Evolutionary conservation across 2,113 vertebrate species (phyloP).

Genomic region (Tricholaema leucomelas): DNA sequence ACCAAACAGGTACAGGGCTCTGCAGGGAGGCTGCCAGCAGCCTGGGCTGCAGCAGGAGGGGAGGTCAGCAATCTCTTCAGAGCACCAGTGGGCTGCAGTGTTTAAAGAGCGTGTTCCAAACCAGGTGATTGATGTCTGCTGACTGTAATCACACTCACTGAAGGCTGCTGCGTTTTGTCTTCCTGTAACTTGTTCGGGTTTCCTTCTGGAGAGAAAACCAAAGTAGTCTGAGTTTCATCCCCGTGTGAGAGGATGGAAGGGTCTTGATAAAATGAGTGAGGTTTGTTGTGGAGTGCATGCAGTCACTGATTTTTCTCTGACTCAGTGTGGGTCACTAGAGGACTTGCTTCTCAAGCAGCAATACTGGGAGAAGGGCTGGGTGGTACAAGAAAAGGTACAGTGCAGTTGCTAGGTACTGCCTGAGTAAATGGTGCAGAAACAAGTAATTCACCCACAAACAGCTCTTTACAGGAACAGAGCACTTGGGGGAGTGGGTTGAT

Average conservation of each 20-base stretch:
- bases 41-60: too few relatives aligned
- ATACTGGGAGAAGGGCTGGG: neutral
- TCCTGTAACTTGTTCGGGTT: neutral
- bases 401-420: neutral
- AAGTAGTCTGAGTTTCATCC: neutral
- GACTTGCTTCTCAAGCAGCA: neutral
- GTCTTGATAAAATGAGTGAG: neutral
- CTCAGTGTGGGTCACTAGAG: neutral
- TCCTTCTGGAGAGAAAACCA: neutral
- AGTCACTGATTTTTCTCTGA: neutral
- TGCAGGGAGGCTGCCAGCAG: neutral
- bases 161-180: neutral
- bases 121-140: neutral
- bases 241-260: neutral
- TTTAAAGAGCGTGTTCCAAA: neutral
- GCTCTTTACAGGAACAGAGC: neutral
- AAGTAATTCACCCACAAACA: neutral
- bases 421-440: neutral
- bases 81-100: neutral
- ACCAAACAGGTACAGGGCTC: constrained; percentile 82
- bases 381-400: neutral
- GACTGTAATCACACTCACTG: neutral
- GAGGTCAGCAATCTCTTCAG: neutral
- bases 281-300: neutral
- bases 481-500: neutral